phyloP scores from a whole-genome alignment of 2,113 vertebrate species.

The Gorsachius goisagi region DNA sequence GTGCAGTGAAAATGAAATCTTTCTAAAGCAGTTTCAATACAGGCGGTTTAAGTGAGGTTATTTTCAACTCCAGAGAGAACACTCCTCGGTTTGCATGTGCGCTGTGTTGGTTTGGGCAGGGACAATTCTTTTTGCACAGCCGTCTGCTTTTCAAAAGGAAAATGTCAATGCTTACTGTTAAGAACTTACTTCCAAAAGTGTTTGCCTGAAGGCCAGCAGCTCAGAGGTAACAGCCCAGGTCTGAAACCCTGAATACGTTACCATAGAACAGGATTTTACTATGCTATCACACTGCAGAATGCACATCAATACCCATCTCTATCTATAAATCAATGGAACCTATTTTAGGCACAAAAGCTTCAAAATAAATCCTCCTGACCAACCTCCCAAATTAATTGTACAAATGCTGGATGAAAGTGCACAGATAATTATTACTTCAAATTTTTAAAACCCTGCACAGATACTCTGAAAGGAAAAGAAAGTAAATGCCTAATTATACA shows the following conservation, averaged over 20 bases:
- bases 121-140: not conserved
- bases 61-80: not conserved
- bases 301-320: not conserved
- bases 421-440: not conserved
- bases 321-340: not conserved
- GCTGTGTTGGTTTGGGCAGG: fast-evolving
- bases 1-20: not conserved
- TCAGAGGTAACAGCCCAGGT: not conserved
- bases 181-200: not conserved
- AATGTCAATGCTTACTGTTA: not conserved
- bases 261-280: not conserved
- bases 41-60: not conserved
- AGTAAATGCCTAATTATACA: constrained; percentile 12
- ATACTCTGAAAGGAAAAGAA: not conserved
- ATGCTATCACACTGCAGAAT: not conserved
- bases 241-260: not conserved
- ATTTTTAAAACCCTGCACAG: not conserved
- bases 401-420: not conserved
- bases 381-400: constrained; percentile 16
- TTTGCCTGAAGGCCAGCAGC: not conserved
- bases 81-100: fast-evolving
- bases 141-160: not conserved
- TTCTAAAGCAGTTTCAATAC: not conserved
- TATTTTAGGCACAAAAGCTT: not conserved
- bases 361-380: not conserved